A percentile compares a stretch with the other conserved stretches of the same genome.
Evolutionary conservation across 2,113 vertebrate genomes (phyloP).

Genomic region (Hypanus sabinus): DNA sequence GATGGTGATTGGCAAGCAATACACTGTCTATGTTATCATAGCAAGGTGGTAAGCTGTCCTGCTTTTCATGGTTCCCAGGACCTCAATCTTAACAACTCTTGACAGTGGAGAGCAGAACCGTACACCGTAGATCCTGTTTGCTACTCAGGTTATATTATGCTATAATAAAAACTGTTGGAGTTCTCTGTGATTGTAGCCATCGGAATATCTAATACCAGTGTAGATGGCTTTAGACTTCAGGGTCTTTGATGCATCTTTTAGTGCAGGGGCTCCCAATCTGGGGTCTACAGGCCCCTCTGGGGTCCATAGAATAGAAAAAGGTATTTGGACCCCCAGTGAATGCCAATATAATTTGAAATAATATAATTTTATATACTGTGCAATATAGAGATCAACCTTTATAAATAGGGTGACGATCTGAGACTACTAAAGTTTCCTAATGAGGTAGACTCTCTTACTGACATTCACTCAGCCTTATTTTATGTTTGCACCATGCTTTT

Average conservation of each 20-base stretch:
- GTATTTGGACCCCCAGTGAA: neutral
- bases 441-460: neutral
- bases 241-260: neutral
- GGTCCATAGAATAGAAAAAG: too few species aligned
- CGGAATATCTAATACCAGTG: neutral
- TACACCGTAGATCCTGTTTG: neutral
- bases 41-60: neutral
- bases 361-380: neutral
- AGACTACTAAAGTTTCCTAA: too few species aligned
- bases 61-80: neutral
- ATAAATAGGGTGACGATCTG: neutral
- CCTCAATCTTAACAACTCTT: neutral
- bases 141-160: neutral
- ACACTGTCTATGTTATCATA: too few species aligned
- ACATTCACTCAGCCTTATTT: neutral
- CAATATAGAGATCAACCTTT: neutral
- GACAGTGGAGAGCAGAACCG: neutral
- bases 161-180: neutral
- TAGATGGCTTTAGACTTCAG: neutral
- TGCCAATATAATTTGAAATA: neutral
- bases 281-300: too few species aligned
- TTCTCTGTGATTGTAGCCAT: neutral
- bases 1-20: neutral
- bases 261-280: too few species aligned
- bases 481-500: neutral